Evolutionary conservation across 2,113 vertebrate genomes (phyloP).

Genomic region (Melanotaenia duboulayi): DNA sequence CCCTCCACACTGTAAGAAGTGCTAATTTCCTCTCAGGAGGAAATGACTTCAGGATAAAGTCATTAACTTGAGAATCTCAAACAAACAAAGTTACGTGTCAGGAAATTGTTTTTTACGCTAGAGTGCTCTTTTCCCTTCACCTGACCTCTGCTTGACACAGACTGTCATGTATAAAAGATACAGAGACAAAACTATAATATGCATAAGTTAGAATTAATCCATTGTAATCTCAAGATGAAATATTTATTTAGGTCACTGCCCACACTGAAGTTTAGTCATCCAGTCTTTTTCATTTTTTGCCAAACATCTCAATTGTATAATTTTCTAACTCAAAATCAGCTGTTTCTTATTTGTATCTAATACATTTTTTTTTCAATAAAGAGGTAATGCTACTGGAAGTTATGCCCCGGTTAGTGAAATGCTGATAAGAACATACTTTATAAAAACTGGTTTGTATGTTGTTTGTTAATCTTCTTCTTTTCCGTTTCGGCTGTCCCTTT

Average conservation of each 20-base stretch:
- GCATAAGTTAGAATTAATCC: neutral
- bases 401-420: too few species aligned
- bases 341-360: too few species aligned
- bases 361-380: too few species aligned
- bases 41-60: neutral
- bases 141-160: neutral
- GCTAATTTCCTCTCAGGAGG: neutral
- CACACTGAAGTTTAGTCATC: neutral
- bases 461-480: too few species aligned
- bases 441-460: too few species aligned
- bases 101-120: neutral
- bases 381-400: too few species aligned
- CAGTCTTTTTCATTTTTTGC: too few species aligned
- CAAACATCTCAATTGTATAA: too few species aligned
- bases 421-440: too few species aligned
- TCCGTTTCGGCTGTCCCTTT: too few species aligned
- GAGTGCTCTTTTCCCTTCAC: neutral
- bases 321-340: too few species aligned
- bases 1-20: neutral
- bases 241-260: neutral
- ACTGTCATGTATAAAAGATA: neutral
- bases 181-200: neutral
- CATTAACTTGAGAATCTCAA: neutral
- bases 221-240: neutral
- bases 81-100: conserved; percentile 12